Percentiles rank a stretch among this genome's conserved stretches.
Conservation (phyloP, 2,888 invertebrate genomes). For the Andrena haemorrhoa region DNA sequence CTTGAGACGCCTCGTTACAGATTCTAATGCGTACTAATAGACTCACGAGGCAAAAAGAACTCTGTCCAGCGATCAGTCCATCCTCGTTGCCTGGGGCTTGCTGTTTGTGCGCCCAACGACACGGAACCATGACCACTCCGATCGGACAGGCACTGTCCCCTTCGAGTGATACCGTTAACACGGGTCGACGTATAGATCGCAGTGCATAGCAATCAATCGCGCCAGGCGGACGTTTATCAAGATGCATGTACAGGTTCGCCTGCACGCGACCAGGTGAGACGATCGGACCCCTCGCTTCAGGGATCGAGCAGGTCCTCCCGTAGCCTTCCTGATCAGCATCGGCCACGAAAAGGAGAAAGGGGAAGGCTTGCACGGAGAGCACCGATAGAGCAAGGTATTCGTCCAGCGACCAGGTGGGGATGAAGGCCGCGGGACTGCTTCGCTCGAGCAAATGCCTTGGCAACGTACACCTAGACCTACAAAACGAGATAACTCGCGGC, state of each 20-base stretch:
- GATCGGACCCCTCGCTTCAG: slow-evolving; percentile 15
- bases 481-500: slow-evolving; percentile 67
- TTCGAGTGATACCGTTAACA: slow-evolving; percentile 46
- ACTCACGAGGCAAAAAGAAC: neutral
- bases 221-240: slow-evolving; percentile 51
- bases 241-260: slow-evolving; percentile 47
- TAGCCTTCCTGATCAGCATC: slow-evolving; percentile 18
- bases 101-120: too few species aligned
- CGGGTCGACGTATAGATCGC: slow-evolving; percentile 35
- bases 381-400: slow-evolving; percentile 58
- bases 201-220: slow-evolving; percentile 53
- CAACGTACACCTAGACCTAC: slow-evolving; percentile 77
- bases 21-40: neutral
- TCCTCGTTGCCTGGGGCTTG: neutral
- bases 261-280: slow-evolving; percentile 48
- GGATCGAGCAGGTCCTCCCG: neutral
- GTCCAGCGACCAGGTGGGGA: slow-evolving; percentile 73
- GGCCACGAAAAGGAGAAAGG: neutral
- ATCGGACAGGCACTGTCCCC: slow-evolving; percentile 9
- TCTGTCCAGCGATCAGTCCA: neutral
- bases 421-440: slow-evolving; percentile 76
- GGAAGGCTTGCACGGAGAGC: slow-evolving; percentile 33
- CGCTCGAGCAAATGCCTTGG: slow-evolving; percentile 70
- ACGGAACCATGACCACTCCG: slow-evolving; percentile 16
- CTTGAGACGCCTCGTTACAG: neutral